Conservation (phyloP, 1,140 invertebrate genomes). For the Diuraphis noxia region DNA sequence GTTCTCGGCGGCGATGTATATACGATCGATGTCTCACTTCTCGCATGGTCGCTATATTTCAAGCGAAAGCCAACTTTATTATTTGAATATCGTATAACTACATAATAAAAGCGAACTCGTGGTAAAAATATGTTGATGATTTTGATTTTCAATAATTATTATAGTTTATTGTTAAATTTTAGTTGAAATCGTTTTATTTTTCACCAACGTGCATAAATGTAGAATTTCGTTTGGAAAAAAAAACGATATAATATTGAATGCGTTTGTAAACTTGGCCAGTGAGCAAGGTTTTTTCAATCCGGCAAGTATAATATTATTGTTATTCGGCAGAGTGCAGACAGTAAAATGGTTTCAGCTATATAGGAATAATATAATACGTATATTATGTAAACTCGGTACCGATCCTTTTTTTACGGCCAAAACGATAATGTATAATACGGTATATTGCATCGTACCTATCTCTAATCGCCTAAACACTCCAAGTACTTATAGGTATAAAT, state of each 20-base stretch:
- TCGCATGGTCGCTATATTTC: no score
- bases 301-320: background rate
- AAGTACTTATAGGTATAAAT: background rate
- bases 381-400: background rate
- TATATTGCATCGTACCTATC: background rate
- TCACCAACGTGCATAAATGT: background rate
- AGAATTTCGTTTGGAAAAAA: background rate
- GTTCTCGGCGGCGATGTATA: no score
- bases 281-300: background rate
- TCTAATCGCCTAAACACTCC: background rate
- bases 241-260: background rate
- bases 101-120: no score
- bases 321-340: background rate
- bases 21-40: no score
- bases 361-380: background rate
- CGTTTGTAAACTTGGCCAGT: background rate
- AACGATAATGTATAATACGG: background rate
- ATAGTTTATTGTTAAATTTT: no score
- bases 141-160: no score
- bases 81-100: no score
- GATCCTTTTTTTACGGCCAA: background rate
- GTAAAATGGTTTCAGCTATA: conserved; percentile 5
- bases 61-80: no score
- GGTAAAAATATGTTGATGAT: no score
- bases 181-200: background rate